Conservation (phyloP, 2,113 vertebrate genomes). For the Sclerurus mexicanus region DNA sequence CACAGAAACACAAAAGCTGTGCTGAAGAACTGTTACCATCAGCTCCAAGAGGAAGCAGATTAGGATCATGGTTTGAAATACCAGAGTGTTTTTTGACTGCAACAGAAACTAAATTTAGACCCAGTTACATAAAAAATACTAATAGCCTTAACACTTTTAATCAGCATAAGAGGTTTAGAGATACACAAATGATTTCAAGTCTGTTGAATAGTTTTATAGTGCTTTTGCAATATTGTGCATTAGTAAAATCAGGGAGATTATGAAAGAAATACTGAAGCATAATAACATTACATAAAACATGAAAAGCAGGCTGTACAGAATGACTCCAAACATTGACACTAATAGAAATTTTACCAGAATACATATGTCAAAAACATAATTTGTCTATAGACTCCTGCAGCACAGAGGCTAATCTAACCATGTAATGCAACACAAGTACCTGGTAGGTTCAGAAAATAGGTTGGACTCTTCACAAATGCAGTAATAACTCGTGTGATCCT, state of each 20-base stretch:
- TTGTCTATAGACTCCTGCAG: background rate
- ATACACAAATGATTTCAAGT: slow-evolving; percentile 64
- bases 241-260: slow-evolving; percentile 68
- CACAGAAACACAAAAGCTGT: background rate
- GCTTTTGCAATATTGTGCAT: slow-evolving; percentile 71
- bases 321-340: background rate
- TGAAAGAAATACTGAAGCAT: slow-evolving; percentile 26
- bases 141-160: slow-evolving; percentile 71
- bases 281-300: slow-evolving; percentile 63
- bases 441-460: background rate
- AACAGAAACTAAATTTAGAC: slow-evolving; percentile 68
- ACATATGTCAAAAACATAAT: background rate
- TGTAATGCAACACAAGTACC: background rate
- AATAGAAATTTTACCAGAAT: background rate
- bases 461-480: background rate
- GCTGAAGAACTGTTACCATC: background rate
- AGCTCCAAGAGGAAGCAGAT: background rate
- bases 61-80: slow-evolving; percentile 8
- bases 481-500: background rate
- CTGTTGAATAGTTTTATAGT: slow-evolving; percentile 60
- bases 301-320: background rate
- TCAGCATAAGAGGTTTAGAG: slow-evolving; percentile 71
- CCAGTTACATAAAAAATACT: slow-evolving; percentile 70
- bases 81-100: slow-evolving; percentile 24
- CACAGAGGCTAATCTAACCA: background rate